Conservation (phyloP, 2,888 invertebrate species). For the Plagodis pulveraria region DNA sequence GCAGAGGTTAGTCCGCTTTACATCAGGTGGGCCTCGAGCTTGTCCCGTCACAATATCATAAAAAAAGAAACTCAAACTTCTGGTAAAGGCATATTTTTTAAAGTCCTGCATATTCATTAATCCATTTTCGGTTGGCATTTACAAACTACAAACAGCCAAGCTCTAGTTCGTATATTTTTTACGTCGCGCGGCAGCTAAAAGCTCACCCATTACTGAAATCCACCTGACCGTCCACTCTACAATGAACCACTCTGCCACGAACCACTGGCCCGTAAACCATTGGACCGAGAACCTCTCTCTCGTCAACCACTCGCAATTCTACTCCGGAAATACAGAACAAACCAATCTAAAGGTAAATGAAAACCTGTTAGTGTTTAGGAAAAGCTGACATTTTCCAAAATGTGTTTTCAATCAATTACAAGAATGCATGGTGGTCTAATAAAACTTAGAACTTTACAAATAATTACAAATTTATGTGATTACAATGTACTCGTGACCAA, state of each 20-base stretch:
- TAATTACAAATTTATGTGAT: too few relatives aligned
- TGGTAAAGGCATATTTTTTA: not conserved
- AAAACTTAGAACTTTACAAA: too few relatives aligned
- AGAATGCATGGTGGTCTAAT: too few relatives aligned
- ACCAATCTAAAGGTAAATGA: not conserved
- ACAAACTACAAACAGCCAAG: slow-evolving; percentile 5
- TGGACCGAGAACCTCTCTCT: not conserved
- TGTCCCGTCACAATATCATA: too few relatives aligned
- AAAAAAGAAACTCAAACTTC: too few relatives aligned
- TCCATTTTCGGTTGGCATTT: slow-evolving; percentile 4
- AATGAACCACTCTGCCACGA: slow-evolving; percentile 3
- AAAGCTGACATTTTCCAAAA: not conserved
- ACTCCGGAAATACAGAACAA: not conserved
- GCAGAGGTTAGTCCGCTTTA: too few relatives aligned
- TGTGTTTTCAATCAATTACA: too few relatives aligned
- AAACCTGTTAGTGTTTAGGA: not conserved
- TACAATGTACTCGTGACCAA: too few relatives aligned
- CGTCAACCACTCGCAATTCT: slow-evolving; percentile 5
- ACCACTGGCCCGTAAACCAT: slow-evolving; percentile 14
- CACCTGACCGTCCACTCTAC: slow-evolving; percentile 12
- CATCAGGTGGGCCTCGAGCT: too few relatives aligned
- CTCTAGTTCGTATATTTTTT: slow-evolving; percentile 5
- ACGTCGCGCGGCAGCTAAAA: slow-evolving; percentile 14
- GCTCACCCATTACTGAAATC: slow-evolving; percentile 14
- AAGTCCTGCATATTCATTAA: not conserved